phyloP scores from a whole-genome alignment of 2,113 vertebrate species.

The Gymnorhina tibicen region DNA sequence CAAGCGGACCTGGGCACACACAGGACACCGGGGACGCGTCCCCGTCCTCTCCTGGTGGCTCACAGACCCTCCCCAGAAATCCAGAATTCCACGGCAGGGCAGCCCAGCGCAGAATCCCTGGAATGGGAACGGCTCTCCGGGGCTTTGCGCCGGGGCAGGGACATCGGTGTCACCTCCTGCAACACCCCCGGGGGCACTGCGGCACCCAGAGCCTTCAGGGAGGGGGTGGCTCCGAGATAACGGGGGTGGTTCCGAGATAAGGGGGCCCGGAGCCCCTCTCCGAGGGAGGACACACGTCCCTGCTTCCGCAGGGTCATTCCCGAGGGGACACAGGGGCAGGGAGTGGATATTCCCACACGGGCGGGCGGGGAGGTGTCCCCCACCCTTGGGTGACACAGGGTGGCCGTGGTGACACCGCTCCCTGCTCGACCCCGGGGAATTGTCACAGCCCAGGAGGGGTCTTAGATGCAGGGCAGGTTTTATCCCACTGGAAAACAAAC shows the following conservation, averaged over 20 bases:
- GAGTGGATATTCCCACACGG: not conserved
- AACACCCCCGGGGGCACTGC: no score
- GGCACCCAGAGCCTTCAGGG: not conserved
- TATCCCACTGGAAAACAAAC: rapidly evolving
- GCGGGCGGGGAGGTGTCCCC: no score
- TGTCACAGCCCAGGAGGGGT: not conserved
- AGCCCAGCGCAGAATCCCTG: not conserved
- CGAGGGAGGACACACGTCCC: not conserved
- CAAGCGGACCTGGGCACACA: rapidly evolving
- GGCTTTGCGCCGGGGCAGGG: no score
- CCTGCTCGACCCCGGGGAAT: rapidly evolving
- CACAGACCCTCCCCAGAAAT: no score
- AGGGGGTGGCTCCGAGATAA: not conserved
- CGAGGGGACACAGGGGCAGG: not conserved
- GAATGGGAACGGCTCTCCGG: not conserved
- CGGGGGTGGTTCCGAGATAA: not conserved
- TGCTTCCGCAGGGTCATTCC: not conserved
- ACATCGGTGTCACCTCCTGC: not conserved
- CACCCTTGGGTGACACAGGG: not conserved
- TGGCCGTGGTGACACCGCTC: not conserved
- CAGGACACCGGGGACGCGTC: rapidly evolving
- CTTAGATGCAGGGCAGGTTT: not conserved
- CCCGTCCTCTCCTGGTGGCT: no score
- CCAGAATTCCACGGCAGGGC: not conserved
- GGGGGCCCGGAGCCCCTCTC: not conserved